Evolutionary conservation across 2,888 invertebrate genomes (phyloP), one percentile per base, ranked within the genome.

Genomic region (Drosophila picticornis): DNA sequence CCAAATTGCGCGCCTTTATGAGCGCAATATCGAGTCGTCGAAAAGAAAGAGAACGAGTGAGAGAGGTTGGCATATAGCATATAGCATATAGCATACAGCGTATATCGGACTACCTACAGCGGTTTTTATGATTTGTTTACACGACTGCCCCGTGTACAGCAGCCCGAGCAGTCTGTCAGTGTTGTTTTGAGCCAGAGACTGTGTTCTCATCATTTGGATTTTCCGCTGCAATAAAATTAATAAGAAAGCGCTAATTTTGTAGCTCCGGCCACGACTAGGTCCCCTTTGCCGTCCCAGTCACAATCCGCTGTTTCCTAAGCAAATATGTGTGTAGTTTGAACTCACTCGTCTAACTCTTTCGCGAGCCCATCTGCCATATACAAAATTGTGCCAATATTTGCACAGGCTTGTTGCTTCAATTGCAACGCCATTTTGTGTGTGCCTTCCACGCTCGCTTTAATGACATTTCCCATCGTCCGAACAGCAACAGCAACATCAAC

Each of bases 201-300:
- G 51, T 62, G 67, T 69, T 77, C 88, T 84, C 83, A 88, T 85
- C 85, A 74, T 77, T 81, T 78, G 86, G 86, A 79, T 79, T 90
- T 90, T 75, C 84, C 90, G 83, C 84, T 79, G 91, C 84, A 91
- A 93, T 93, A 92, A 93, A 93, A 92, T 92, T 93, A 92, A 91
- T 92, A 92, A 90, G 90, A 91, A 90, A 90, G 90, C 91, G 92
- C 92, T 93, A 93, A 93, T 91, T 93, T 92, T 83, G 80, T 84
- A 68, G 81, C 75, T 59, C 56, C 64, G 81, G 75, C 75, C 64
- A 58, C 68, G 73, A 50, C 50, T 36, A 58, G 58, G 73, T 51
- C 46, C 46, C 58, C 63, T 29, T 38, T 27, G 40, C 40, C 40
- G 22, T 46, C 50, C 16, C 40, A 51, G 40, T 38, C 27, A 19